Percentiles rank a stretch among this genome's conserved stretches.
These are phyloP conservation scores for Camponotus pennsylvanicus DNA, from an alignment of 1,140 invertebrate species.

Conservation along the genomic window DNA sequence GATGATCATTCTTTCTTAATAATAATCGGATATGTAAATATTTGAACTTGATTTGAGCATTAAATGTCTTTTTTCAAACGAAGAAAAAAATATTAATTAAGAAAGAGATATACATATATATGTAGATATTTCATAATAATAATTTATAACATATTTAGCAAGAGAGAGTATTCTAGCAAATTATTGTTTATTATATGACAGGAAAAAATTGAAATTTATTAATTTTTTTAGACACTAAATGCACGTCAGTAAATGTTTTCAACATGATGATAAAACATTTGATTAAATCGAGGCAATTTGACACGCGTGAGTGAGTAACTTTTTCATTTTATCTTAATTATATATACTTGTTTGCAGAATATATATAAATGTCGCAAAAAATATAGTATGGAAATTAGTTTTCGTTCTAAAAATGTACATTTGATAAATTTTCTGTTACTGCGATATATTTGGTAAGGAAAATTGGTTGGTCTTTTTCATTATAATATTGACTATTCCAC, in stretches of 20 bases:
- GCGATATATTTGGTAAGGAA: conserved; percentile 12
- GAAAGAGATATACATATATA: no score
- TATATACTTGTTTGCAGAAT: conserved; percentile 17
- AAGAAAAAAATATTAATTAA: not conserved
- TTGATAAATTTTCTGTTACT: conserved; percentile 18
- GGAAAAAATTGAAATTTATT: conserved; percentile 6
- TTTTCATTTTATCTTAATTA: conserved; percentile 48
- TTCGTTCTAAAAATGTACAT: not conserved
- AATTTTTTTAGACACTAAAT: conserved; percentile 2
- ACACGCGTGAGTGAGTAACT: conserved; percentile 2
- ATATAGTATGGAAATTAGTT: conserved; percentile 18
- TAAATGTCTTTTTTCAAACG: not conserved
- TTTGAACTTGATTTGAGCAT: not conserved
- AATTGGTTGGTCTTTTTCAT: not conserved
- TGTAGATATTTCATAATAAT: not conserved
- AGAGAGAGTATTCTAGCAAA: not conserved
- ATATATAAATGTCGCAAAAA: conserved; percentile 27
- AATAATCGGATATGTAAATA: not conserved
- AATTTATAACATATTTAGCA: not conserved
- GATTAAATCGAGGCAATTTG: conserved; percentile 18
- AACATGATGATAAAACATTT: not conserved
- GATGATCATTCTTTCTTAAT: conserved; percentile 10
- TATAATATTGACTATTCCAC: not conserved
- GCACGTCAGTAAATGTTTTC: not conserved
- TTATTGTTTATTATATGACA: not conserved